These are phyloP conservation scores for Cardiocondyla obscurior DNA, from an alignment of 1,140 invertebrate genomes.

Conservation along the genomic window DNA sequence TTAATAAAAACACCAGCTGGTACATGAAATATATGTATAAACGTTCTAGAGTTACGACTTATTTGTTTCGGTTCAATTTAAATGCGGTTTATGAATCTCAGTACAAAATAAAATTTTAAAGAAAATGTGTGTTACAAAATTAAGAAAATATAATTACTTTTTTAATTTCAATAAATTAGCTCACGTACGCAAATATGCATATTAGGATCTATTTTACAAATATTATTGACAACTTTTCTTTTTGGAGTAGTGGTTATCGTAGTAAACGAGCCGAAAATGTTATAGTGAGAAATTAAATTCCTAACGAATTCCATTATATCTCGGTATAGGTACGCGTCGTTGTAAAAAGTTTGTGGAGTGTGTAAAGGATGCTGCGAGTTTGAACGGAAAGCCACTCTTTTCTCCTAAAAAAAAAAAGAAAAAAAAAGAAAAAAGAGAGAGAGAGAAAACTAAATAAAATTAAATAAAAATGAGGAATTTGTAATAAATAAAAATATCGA, in stretches of 20 bases:
- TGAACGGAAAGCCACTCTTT: neutral
- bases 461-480: slow-evolving; percentile 34
- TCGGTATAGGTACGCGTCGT: slow-evolving; percentile 28
- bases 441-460: neutral
- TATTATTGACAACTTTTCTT: slow-evolving; percentile 53
- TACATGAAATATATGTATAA: slow-evolving; percentile 24
- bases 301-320: slow-evolving; percentile 66
- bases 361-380: slow-evolving; percentile 35
- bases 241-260: slow-evolving; percentile 36
- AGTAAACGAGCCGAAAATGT: slow-evolving; percentile 11
- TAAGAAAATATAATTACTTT: no score
- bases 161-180: slow-evolving; percentile 14
- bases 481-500: slow-evolving; percentile 13
- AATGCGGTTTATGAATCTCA: slow-evolving; percentile 22
- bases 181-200: no score
- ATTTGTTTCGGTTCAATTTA: slow-evolving; percentile 34
- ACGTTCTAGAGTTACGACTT: slow-evolving; percentile 16
- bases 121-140: neutral
- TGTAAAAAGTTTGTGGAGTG: slow-evolving; percentile 49
- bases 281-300: slow-evolving; percentile 65
- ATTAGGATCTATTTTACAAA: slow-evolving; percentile 39
- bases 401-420: neutral
- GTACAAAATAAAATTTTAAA: slow-evolving; percentile 3
- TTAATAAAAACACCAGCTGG: slow-evolving; percentile 17
- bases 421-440: slow-evolving; percentile 16